These are phyloP conservation scores for Poecilia latipinna DNA, from an alignment of 2,113 vertebrate genomes.

Conservation along the genomic window DNA sequence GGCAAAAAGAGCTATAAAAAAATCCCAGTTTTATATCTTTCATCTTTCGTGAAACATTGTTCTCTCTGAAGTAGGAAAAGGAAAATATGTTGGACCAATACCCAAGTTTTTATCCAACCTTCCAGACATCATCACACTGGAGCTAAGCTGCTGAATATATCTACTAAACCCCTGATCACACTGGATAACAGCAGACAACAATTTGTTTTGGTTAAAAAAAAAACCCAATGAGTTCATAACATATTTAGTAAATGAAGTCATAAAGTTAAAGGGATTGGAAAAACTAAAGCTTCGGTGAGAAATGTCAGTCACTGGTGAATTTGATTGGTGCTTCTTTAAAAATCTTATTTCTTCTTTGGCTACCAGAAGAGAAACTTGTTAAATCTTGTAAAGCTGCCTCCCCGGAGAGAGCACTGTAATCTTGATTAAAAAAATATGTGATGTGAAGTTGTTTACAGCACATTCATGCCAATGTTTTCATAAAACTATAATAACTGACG, in stretches of 20 bases:
- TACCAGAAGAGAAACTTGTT: constrained; percentile 22
- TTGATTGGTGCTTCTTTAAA: constrained; percentile 31
- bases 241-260: constrained; percentile 14
- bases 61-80: constrained; percentile 1
- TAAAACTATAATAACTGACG: constrained; percentile 41
- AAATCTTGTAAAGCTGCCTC: constrained; percentile 20
- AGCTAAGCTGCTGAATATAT: constrained; percentile 15
- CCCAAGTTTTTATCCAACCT: constrained; percentile 28
- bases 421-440: constrained; percentile 25
- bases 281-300: constrained; percentile 50
- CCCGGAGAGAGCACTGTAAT: constrained; percentile 47
- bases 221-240: not conserved
- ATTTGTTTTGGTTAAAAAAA: constrained; percentile 31
- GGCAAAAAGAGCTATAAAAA: not conserved
- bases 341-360: constrained; percentile 18
- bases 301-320: constrained; percentile 31
- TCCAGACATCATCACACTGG: not conserved
- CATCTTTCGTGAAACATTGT: constrained; percentile 4
- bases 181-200: constrained; percentile 25
- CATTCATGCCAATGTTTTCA: constrained; percentile 49
- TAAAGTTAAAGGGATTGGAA: constrained; percentile 39
- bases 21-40: not conserved
- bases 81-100: not conserved
- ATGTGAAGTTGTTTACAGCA: constrained; percentile 39
- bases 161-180: constrained; percentile 10